phyloP scores from a whole-genome alignment of 2,888 invertebrate genomes.

The Melolontha melolontha region DNA sequence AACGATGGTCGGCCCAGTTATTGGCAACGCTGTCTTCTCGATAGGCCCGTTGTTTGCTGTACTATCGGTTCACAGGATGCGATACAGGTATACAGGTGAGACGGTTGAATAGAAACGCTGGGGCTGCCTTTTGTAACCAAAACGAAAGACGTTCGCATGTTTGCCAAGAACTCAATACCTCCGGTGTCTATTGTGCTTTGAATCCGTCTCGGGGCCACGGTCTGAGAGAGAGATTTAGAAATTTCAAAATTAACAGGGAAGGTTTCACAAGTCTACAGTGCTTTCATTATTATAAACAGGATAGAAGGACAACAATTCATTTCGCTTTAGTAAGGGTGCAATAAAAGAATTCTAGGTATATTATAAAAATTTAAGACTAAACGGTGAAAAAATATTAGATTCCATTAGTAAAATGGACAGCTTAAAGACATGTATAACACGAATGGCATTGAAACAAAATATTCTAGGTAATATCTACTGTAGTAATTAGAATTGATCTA shows the following conservation, averaged over 20 bases:
- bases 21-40: slow-evolving; percentile 42
- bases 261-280: slow-evolving; percentile 34
- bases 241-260: slow-evolving; percentile 39
- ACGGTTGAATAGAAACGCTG: slow-evolving; percentile 64
- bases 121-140: slow-evolving; percentile 61
- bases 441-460: too few relatives aligned
- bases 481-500: too few relatives aligned
- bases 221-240: slow-evolving; percentile 39
- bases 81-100: slow-evolving; percentile 65
- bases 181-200: slow-evolving; percentile 40
- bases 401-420: neutral
- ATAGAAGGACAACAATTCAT: slow-evolving; percentile 37
- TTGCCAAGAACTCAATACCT: slow-evolving; percentile 46
- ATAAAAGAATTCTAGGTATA: slow-evolving; percentile 24
- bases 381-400: slow-evolving; percentile 1
- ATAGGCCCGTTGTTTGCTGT: slow-evolving; percentile 44
- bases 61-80: slow-evolving; percentile 61
- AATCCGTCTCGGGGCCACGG: slow-evolving; percentile 39
- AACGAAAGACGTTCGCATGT: slow-evolving; percentile 52
- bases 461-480: too few relatives aligned
- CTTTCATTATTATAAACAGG: slow-evolving; percentile 31
- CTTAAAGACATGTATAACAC: neutral
- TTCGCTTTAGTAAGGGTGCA: slow-evolving; percentile 32
- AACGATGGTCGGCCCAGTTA: slow-evolving; percentile 38
- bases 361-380: neutral